phyloP scores from a whole-genome alignment of 2,888 invertebrate genomes.

The Folsomia candida region DNA sequence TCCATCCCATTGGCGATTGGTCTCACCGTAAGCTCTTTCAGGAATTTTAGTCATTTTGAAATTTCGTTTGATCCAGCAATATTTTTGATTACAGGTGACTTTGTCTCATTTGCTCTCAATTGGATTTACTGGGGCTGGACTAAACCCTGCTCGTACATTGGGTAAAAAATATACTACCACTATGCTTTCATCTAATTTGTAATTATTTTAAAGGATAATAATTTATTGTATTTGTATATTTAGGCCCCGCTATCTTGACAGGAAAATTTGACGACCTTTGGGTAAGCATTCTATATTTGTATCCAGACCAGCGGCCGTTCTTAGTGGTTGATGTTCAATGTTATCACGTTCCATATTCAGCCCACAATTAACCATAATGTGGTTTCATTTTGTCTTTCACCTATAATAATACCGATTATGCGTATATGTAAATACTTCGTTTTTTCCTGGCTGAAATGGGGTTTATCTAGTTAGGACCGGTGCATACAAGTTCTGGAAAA shows the following conservation, averaged over 20 bases:
- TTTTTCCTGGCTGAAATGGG: too few relatives aligned
- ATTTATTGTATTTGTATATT: not conserved
- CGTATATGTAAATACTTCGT: too few relatives aligned
- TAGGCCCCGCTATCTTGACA: conserved; percentile 66
- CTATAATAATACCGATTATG: too few relatives aligned
- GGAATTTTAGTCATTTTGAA: too few relatives aligned
- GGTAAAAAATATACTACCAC: too few relatives aligned
- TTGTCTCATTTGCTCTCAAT: conserved; percentile 78
- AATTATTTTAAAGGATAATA: not conserved
- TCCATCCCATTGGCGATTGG: conserved; percentile 85
- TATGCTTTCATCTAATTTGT: not conserved
- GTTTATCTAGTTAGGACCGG: too few relatives aligned
- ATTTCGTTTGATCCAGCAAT: too few relatives aligned
- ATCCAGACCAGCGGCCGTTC: not conserved
- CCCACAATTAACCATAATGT: not conserved
- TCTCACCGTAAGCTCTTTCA: conserved; percentile 77
- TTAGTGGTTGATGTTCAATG: not conserved
- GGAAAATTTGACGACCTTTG: conserved; percentile 65
- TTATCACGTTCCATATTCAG: too few relatives aligned
- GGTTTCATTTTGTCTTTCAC: too few relatives aligned
- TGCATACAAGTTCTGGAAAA: too few relatives aligned
- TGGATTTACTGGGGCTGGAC: conserved; percentile 65
- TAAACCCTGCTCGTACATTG: conserved; percentile 54
- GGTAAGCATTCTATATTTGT: conserved; percentile 56
- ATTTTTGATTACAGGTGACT: too few relatives aligned